Evolutionary conservation across 2,113 vertebrate species (phyloP), one percentile per base, ranked within the genome.

Genomic region (Tonatia bakeri): DNA sequence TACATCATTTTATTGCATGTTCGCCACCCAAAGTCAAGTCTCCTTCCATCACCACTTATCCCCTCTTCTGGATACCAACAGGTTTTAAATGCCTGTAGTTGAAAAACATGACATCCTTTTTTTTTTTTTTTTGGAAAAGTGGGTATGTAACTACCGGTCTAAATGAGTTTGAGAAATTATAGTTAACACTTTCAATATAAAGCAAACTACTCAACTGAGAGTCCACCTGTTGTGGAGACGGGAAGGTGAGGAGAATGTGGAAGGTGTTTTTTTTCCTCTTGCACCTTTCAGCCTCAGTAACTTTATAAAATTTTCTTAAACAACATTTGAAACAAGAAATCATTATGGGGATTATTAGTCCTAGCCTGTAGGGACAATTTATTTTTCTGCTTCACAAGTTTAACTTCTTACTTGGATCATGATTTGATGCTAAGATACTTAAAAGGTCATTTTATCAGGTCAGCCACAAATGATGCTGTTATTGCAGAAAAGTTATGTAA

Each of bases 41-140:
- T 77, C 75, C 47, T 52, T 77, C 75, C 31, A 52, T 77, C 75
- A 13, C 31, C 31, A n/a, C 22, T 77, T 22, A n/a, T 50, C 19
- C 31, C 47, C 45, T 3, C 40, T 93, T 80, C 64, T 69, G 90
- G 70, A 64, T 80, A 64, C 28, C 36, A 89, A 93, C 24, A 94
- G 91, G 84, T 93, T 91, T 96, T 95, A 95, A 97, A 89, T 93
- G 86, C 36, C 43, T 91, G 38, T 64, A 73, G 86, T 36, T 94
- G 40, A 54, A 94, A 80, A 91, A 84, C 65, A 43, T 17, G 12
- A 20, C 43, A 17, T 64, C 3, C 43, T 33, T 61, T 40, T 19
- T 11, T 7, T 61, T 33, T 61, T 40, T 19, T 11, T 7, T 19
- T 59, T 69, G 36, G 17, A 19, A 16, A 86, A 87, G 11, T 86